phyloP scores from a whole-genome alignment of 2,888 invertebrate species.

The Coenonympha arcania region DNA sequence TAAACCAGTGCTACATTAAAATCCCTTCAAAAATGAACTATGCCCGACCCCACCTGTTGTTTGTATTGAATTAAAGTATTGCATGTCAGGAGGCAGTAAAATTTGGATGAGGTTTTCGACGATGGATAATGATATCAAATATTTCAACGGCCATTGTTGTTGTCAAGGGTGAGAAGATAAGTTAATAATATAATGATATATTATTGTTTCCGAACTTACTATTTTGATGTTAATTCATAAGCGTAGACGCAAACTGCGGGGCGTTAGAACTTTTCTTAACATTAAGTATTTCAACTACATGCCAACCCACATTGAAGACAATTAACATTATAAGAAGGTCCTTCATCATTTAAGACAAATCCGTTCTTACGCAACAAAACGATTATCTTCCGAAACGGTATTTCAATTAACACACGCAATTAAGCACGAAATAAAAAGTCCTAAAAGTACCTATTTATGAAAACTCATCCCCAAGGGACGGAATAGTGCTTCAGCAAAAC shows the following conservation, averaged over 20 bases:
- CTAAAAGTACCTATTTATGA: too few species aligned
- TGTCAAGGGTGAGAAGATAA: constrained; percentile 74
- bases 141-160: constrained; percentile 69
- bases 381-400: too few species aligned
- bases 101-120: constrained; percentile 43
- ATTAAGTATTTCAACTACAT: too few species aligned
- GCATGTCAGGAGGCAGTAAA: constrained; percentile 67
- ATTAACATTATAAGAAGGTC: too few species aligned
- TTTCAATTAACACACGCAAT: too few species aligned
- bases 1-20: constrained; percentile 13
- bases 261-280: background rate
- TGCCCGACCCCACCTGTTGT: constrained; percentile 49
- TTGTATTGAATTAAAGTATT: constrained; percentile 65
- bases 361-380: too few species aligned
- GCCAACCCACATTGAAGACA: too few species aligned
- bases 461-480: too few species aligned
- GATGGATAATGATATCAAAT: constrained; percentile 68
- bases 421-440: too few species aligned
- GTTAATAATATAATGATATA: constrained; percentile 73
- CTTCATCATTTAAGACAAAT: too few species aligned
- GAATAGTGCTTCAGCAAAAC: too few species aligned
- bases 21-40: constrained; percentile 34
- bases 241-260: constrained; percentile 42
- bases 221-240: constrained; percentile 55
- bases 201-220: constrained; percentile 57